These are phyloP conservation scores for Paracentrotus lividus DNA, from an alignment of 53 echinoderm and acorn worm species.

Conservation along the genomic window DNA sequence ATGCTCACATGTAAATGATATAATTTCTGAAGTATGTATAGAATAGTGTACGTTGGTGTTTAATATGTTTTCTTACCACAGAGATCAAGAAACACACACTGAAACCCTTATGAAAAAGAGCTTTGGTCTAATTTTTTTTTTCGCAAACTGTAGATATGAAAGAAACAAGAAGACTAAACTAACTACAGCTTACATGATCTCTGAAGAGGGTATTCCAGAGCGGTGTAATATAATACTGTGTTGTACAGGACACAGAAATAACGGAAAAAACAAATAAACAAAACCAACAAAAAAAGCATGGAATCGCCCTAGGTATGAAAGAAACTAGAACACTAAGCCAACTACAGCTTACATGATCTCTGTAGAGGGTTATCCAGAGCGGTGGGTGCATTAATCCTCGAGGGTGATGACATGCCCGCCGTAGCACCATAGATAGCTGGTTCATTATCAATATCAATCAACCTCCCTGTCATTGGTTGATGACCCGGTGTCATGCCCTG, in stretches of 20 bases:
- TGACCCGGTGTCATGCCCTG: conserved; percentile 49
- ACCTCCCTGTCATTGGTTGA: conserved; percentile 66
- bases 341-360: conserved; percentile 42
- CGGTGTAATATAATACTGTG: neutral
- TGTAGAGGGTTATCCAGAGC: conserved; percentile 56
- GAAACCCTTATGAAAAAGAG: too few species aligned
- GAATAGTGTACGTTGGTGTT: too few species aligned
- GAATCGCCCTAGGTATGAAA: neutral
- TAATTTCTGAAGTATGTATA: too few species aligned
- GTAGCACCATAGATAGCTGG: conserved; percentile 57
- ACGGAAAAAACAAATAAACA: too few species aligned
- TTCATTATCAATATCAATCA: conserved; percentile 63
- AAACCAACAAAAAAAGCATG: too few species aligned
- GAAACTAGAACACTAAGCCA: neutral
- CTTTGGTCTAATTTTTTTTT: too few species aligned
- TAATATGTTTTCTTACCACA: too few species aligned
- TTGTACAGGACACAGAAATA: too few species aligned
- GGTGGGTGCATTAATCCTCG: conserved; percentile 46
- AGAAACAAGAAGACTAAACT: too few species aligned
- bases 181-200: neutral
- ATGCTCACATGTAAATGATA: too few species aligned
- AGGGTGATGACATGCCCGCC: conserved; percentile 5
- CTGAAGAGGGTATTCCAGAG: neutral
- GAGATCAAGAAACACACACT: too few species aligned
- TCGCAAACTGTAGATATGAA: too few species aligned